A percentile compares a stretch with the other conserved stretches of the same genome.
phyloP scores from a whole-genome alignment of 2,113 vertebrate species.

The Chaetura pelagica region DNA sequence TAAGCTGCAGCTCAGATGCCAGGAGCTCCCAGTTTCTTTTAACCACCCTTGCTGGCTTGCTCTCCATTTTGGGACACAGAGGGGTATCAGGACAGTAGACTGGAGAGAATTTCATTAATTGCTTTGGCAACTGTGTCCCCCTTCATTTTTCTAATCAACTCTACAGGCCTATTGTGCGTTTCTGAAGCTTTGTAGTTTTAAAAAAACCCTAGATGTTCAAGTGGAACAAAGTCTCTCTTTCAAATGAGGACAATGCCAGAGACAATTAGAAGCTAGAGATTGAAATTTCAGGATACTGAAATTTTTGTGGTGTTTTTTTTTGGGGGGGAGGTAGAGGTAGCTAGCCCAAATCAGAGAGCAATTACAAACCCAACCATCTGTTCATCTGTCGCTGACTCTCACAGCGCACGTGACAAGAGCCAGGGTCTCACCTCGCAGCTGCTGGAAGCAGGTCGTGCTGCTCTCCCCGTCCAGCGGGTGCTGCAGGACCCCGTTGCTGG shows the following conservation, averaged over 20 bases:
- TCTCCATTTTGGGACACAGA: fast-evolving
- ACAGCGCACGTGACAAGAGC: fast-evolving
- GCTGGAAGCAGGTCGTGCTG: constrained; percentile 90
- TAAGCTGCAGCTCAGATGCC: not conserved
- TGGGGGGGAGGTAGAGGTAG: fast-evolving
- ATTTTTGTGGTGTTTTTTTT: fast-evolving
- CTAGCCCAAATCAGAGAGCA: not conserved
- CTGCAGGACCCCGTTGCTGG: constrained; percentile 87
- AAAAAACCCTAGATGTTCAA: not conserved
- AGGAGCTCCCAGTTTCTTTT: not conserved
- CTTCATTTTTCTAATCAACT: not conserved
- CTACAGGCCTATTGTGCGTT: not conserved
- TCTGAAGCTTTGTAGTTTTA: not conserved
- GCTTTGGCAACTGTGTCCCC: not conserved
- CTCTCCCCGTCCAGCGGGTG: constrained; percentile 77
- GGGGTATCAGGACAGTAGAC: not conserved
- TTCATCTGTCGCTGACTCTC: not conserved
- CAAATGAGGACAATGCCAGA: not conserved
- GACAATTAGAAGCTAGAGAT: not conserved
- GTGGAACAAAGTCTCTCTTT: not conserved
- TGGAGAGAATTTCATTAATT: not conserved
- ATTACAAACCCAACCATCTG: not conserved
- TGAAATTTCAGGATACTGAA: not conserved
- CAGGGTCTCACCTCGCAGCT: constrained; percentile 86
- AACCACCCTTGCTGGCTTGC: fast-evolving